A percentile compares a stretch with the other conserved stretches of the same genome.
Conservation (phyloP, 2,888 invertebrate genomes). For the Aphelenchoides bicaudatus region DNA sequence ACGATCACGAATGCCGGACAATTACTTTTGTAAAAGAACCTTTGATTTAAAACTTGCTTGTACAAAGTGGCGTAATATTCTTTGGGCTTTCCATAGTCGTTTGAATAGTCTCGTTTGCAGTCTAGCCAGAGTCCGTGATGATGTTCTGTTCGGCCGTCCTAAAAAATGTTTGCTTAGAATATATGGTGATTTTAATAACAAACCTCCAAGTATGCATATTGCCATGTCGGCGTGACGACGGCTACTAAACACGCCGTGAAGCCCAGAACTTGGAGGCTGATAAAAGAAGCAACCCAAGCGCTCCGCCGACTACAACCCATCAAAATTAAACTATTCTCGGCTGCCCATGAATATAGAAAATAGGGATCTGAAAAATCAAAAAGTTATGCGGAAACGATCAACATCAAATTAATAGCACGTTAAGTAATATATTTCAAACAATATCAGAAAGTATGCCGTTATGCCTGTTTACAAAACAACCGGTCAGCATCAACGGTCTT, state of each 20-base stretch:
- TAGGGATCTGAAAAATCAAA: too few species aligned
- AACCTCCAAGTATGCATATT: constrained; percentile 55
- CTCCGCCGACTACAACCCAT: constrained; percentile 12
- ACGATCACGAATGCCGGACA: too few species aligned
- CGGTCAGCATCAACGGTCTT: too few species aligned
- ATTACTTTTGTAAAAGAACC: constrained; percentile 7
- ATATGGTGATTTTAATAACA: neutral
- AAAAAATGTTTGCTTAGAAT: constrained; percentile 17
- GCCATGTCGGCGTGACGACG: constrained; percentile 55
- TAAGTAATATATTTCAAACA: too few species aligned
- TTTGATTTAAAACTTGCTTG: too few species aligned
- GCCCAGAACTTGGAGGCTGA: constrained; percentile 46
- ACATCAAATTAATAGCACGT: too few species aligned
- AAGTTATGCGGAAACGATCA: too few species aligned
- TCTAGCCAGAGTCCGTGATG: constrained; percentile 60
- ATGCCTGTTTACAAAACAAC: too few species aligned
- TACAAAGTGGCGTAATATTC: constrained; percentile 56
- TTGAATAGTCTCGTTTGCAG: constrained; percentile 58
- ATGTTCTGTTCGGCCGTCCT: constrained; percentile 59
- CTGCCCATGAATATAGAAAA: too few species aligned
- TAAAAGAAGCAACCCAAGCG: constrained; percentile 43
- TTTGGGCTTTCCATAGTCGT: constrained; percentile 54
- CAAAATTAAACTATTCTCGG: too few species aligned
- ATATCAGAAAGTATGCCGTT: too few species aligned
- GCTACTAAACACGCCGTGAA: constrained; percentile 51